Percentiles rank a stretch among this genome's conserved stretches.
phyloP scores from a whole-genome alignment of 92 coral and sea anemone species.

The Palythoa heliodiscus region DNA sequence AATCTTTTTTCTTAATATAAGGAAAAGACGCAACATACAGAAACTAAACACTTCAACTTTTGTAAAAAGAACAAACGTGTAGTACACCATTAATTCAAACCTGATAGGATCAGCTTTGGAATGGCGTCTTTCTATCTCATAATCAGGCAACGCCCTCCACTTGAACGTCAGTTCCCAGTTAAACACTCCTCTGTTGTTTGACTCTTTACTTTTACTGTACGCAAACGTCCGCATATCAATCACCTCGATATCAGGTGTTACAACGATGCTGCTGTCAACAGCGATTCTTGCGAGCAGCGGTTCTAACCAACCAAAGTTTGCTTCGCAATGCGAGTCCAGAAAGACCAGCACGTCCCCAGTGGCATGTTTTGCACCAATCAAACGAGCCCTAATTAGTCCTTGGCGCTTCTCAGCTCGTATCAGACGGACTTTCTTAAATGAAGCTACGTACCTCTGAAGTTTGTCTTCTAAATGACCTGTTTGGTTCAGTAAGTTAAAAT shows the following conservation, averaged over 20 bases:
- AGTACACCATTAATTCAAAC: conserved; percentile 23
- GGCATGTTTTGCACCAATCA: conserved; percentile 89
- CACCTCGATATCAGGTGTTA: conserved; percentile 97
- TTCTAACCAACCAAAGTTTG: conserved; percentile 96
- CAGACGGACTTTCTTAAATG: conserved; percentile 74
- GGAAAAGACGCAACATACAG: too few relatives aligned
- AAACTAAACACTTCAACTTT: too few relatives aligned
- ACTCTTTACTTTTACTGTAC: conserved; percentile 72
- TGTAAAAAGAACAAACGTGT: neutral
- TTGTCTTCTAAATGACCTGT: conserved; percentile 78
- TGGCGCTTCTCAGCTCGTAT: conserved; percentile 85
- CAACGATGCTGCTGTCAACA: conserved; percentile 80
- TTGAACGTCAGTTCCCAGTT: conserved; percentile 98
- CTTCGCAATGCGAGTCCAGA: conserved; percentile 97
- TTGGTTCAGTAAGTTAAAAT: neutral
- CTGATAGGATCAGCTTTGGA: conserved; percentile 83
- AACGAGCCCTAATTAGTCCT: conserved; percentile 92
- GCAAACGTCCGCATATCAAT: conserved; percentile 88
- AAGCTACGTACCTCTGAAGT: conserved; percentile 65
- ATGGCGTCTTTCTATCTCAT: conserved; percentile 75
- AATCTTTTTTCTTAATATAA: too few relatives aligned
- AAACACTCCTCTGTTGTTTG: conserved; percentile 86
- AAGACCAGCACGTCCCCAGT: conserved; percentile 87
- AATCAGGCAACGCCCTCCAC: conserved; percentile 89
- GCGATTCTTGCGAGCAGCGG: conserved; percentile 98